Base-by-base conservation (phyloP, 2,113 vertebrate species). In the Erinaceus europaeus region DNA sequence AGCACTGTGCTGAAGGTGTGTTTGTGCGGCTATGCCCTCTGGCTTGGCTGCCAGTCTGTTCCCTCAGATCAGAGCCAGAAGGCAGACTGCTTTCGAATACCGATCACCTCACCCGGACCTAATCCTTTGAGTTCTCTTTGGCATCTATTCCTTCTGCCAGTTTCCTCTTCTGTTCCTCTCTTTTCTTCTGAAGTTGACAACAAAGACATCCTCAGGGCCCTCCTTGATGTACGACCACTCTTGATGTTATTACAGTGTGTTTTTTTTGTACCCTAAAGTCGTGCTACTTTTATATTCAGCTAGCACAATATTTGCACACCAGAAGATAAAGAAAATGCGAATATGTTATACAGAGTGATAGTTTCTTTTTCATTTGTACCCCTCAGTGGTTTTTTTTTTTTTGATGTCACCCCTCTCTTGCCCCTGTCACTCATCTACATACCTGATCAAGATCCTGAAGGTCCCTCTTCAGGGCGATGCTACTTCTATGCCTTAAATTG, bases 151-250 rank as follows among this genome's bases (percentile, higher is more conserved):
- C 98, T 99, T 99, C 98, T 99, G 98, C 99, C 98, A 99, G 99
- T 98, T 99, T 98, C 98, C 98, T 99, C 98, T 98, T 98, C 98
- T 98, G 99, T 98, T 98, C 98, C 98, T 98, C 98, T 99, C 98
- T 99, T 99, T 98, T 98, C 99, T 99, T 99, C 98, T 99, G 99
- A 99, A 99, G 99, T 99, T 99, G 99, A 99, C 99, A 99, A 99
- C 99, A 99, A 99, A 99, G 99, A 99, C 98, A 99, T 99, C 99
- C 99, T 99, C 98, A 97, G 98, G 99, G 99, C 98, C 98, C 98
- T 99, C 98, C 99, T 99, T 99, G 99, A 99, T 99, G 99, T 99
- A 98, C 99, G 99, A 98, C 99, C 99, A 98, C 98, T 99, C 99
- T 99, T 99, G 99, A 99, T 99, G 98, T 98, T 98, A 97, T 97